A percentile compares a stretch with the other conserved stretches of the same genome.
Evolutionary conservation across 2,797 vertebrate genomes (phyloP).

Genomic region (Darevskia mixta): DNA sequence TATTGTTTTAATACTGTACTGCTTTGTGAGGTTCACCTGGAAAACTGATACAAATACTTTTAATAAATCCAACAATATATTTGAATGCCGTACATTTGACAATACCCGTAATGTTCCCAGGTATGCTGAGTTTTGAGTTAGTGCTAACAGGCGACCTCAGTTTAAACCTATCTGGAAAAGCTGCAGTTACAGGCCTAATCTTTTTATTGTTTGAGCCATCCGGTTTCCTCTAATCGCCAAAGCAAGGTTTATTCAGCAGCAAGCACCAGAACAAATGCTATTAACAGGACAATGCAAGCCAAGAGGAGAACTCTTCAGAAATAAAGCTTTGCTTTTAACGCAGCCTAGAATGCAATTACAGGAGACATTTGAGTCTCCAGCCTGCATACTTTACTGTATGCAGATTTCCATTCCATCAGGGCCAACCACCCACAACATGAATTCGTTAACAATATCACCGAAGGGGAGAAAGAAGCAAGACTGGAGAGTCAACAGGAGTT

Average conservation of each 20-base stretch:
- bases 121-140: slow-evolving; percentile 1
- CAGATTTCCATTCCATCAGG: slow-evolving; percentile 37
- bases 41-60: neutral
- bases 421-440: slow-evolving; percentile 15
- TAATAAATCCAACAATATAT: neutral
- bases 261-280: slow-evolving; percentile 52
- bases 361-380: slow-evolving; percentile 40
- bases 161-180: neutral
- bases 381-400: neutral
- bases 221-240: slow-evolving; percentile 41
- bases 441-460: slow-evolving; percentile 19
- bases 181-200: neutral
- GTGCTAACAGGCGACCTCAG: slow-evolving; percentile 28
- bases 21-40: neutral
- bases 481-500: neutral
- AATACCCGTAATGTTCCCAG: neutral
- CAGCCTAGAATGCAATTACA: slow-evolving; percentile 38
- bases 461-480: neutral
- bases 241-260: slow-evolving; percentile 38
- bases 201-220: neutral
- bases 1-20: neutral
- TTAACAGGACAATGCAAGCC: slow-evolving; percentile 1
- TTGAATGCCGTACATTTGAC: neutral
- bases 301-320: slow-evolving; percentile 38
- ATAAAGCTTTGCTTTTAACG: slow-evolving; percentile 43